Conservation (phyloP, 1,140 invertebrate genomes). For the Coelopa frigida region DNA sequence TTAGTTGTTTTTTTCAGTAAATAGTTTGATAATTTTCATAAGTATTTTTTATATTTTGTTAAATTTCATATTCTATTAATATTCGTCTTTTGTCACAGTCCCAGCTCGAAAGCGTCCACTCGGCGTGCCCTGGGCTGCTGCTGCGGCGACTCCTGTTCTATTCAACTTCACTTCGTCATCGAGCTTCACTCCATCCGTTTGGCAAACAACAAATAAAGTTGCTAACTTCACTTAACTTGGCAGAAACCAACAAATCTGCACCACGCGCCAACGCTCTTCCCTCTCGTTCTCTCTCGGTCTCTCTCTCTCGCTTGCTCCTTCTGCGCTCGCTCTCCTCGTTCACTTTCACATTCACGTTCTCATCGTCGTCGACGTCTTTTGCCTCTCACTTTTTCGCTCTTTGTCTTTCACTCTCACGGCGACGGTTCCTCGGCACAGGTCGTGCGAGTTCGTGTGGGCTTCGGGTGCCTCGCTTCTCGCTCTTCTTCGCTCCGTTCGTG, state of each 20-base stretch:
- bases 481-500: not conserved
- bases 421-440: not conserved
- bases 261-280: not conserved
- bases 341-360: not conserved
- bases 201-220: conserved; percentile 24
- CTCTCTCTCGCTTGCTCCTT: not conserved
- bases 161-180: too few species aligned
- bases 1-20: too few species aligned
- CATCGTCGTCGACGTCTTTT: not conserved
- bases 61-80: too few species aligned
- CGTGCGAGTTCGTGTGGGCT: not conserved
- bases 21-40: too few species aligned
- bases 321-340: conserved; percentile 1
- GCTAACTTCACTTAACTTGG: conserved; percentile 42
- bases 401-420: not conserved
- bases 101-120: too few species aligned
- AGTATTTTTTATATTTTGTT: too few species aligned
- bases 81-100: too few species aligned
- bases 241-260: conserved; percentile 11
- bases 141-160: too few species aligned
- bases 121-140: too few species aligned
- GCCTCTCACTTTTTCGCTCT: not conserved
- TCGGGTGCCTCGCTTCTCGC: not conserved
- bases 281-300: not conserved
- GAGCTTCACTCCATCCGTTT: conserved; percentile 32